Conservation (phyloP, 1,140 invertebrate species). For the Eufriesea mexicana region DNA sequence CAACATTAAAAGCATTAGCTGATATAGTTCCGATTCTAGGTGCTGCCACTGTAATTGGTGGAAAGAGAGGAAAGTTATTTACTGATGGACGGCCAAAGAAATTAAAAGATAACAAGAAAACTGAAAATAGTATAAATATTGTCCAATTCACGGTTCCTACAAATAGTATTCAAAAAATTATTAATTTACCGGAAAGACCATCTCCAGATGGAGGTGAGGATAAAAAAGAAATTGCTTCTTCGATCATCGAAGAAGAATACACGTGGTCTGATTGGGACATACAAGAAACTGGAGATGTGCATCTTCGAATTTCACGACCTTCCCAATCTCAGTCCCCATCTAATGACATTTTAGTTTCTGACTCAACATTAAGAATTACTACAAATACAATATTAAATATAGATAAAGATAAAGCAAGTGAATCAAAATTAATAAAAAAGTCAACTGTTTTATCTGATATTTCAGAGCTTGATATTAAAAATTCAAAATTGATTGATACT, state of each 20-base stretch:
- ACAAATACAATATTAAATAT: not conserved
- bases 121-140: not conserved
- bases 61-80: slow-evolving; percentile 90
- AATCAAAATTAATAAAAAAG: slow-evolving; percentile 72
- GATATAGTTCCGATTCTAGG: slow-evolving; percentile 92
- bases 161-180: slow-evolving; percentile 42
- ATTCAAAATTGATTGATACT: slow-evolving; percentile 82
- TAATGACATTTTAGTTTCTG: not conserved
- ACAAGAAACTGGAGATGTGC: slow-evolving; percentile 77
- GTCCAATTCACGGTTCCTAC: not conserved
- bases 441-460: slow-evolving; percentile 84
- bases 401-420: slow-evolving; percentile 34
- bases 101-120: slow-evolving; percentile 43
- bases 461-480: slow-evolving; percentile 88
- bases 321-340: not conserved
- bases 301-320: not conserved
- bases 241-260: slow-evolving; percentile 79
- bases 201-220: slow-evolving; percentile 92
- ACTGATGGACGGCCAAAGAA: slow-evolving; percentile 89
- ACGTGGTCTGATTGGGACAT: slow-evolving; percentile 91
- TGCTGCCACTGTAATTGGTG: slow-evolving; percentile 90
- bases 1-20: slow-evolving; percentile 89
- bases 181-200: slow-evolving; percentile 86
- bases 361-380: not conserved
- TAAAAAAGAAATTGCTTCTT: slow-evolving; percentile 82